Evolutionary conservation across 2,113 vertebrate genomes (phyloP).

Genomic region (Hyaena hyaena): DNA sequence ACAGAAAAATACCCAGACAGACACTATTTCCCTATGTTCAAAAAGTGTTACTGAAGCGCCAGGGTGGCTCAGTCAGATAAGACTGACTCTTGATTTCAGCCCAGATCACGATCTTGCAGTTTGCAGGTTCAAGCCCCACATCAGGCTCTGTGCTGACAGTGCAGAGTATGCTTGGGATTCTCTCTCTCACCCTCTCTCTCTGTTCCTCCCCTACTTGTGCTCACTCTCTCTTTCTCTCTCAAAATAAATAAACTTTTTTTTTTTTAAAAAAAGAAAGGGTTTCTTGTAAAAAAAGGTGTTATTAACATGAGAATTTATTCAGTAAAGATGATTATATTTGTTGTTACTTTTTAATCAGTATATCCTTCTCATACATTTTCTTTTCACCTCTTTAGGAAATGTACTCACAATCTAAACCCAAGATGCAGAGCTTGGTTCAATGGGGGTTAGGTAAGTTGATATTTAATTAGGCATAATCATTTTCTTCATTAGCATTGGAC

Average conservation of each 20-base stretch:
- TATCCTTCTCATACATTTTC: constrained; percentile 42
- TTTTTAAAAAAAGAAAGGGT: no score
- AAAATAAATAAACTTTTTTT: no score
- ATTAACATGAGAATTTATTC: constrained; percentile 57
- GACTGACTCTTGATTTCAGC: no score
- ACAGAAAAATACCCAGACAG: background rate
- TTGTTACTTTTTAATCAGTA: constrained; percentile 54
- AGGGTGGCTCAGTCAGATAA: no score
- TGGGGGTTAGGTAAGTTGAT: constrained; percentile 89
- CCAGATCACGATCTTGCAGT: no score
- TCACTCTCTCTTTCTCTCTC: no score
- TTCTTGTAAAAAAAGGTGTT: constrained; percentile 8
- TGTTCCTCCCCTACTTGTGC: no score
- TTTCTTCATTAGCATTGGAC: constrained; percentile 43
- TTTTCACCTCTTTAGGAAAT: constrained; percentile 84
- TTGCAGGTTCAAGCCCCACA: no score
- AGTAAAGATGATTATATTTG: constrained; percentile 45
- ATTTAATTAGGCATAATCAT: constrained; percentile 66
- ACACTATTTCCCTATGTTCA: constrained; percentile 44
- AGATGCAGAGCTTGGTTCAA: constrained; percentile 85
- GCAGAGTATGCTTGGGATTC: no score
- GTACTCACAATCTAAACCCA: constrained; percentile 89
- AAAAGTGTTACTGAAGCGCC: background rate
- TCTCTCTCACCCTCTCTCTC: no score
- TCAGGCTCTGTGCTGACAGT: no score